These are phyloP conservation scores for Elephas maximus DNA, from an alignment of 2,113 vertebrate genomes.

Conservation along the genomic window DNA sequence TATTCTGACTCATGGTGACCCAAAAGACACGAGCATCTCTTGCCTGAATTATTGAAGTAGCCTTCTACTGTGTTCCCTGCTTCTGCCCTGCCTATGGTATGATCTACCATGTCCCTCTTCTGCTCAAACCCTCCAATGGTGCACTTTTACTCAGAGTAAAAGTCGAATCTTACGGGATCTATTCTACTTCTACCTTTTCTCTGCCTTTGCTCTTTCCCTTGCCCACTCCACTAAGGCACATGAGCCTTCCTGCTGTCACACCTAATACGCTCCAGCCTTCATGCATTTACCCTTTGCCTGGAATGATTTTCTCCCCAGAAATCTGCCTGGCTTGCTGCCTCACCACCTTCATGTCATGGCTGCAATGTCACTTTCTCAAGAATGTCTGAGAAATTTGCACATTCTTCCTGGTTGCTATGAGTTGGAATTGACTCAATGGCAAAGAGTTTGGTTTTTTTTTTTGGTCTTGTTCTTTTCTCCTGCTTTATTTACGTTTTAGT, in stretches of 20 bases:
- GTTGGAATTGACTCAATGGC: too few species aligned
- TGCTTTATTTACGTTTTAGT: neutral
- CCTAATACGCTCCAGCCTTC: neutral
- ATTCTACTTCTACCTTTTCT: neutral
- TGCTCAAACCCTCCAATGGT: neutral
- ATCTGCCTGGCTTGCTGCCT: neutral
- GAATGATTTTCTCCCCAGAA: neutral
- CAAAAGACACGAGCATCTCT: neutral
- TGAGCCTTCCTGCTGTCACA: neutral
- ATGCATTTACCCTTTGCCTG: neutral
- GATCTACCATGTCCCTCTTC: neutral
- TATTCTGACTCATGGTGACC: too few species aligned
- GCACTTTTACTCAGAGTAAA: neutral
- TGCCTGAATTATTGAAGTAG: neutral
- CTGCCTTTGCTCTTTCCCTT: too few species aligned
- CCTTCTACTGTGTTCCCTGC: neutral
- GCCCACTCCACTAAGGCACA: neutral
- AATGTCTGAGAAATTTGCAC: neutral
- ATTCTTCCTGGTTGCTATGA: too few species aligned
- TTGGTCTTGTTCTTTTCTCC: neutral
- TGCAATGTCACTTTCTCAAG: neutral
- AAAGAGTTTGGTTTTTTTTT: too few species aligned
- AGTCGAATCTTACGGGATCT: neutral
- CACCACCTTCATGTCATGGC: neutral
- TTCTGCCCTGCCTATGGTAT: neutral